Percentiles rank a stretch among this genome's conserved stretches.
These are phyloP conservation scores for Fistularia commersonii DNA, from an alignment of 2,797 vertebrate genomes.

Conservation along the genomic window DNA sequence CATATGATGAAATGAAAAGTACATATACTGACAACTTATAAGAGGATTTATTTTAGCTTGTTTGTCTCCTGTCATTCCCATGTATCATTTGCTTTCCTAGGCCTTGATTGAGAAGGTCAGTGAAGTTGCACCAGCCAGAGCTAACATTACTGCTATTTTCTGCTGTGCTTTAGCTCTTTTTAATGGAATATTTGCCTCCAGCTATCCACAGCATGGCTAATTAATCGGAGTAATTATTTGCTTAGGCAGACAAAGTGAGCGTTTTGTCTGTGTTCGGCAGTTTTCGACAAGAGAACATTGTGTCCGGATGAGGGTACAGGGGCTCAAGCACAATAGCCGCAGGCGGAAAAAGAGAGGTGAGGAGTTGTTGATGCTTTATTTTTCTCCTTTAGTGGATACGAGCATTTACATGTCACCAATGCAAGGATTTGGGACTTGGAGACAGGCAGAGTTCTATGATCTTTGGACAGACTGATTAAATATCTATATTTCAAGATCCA, in stretches of 20 bases:
- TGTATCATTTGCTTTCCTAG: slow-evolving; percentile 34
- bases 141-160: slow-evolving; percentile 54
- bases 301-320: slow-evolving; percentile 61
- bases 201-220: slow-evolving; percentile 76
- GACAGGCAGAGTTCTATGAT: slow-evolving; percentile 24
- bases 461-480: slow-evolving; percentile 24
- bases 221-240: slow-evolving; percentile 81
- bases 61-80: slow-evolving; percentile 5
- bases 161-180: slow-evolving; percentile 64
- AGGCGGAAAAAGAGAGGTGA: slow-evolving; percentile 33
- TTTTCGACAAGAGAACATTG: slow-evolving; percentile 72
- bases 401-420: slow-evolving; percentile 14
- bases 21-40: too few species aligned
- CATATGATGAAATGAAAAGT: too few species aligned
- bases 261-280: slow-evolving; percentile 73
- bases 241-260: slow-evolving; percentile 77
- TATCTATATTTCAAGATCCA: slow-evolving; percentile 15
- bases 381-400: slow-evolving; percentile 7
- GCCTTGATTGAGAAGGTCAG: slow-evolving; percentile 61
- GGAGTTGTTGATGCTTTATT: slow-evolving; percentile 38
- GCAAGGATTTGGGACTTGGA: slow-evolving; percentile 20
- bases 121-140: slow-evolving; percentile 54
- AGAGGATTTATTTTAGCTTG: too few species aligned
- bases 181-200: slow-evolving; percentile 70
- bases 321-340: slow-evolving; percentile 37